Base-by-base conservation (phyloP, 2,888 invertebrate species). In the Bellardia pandia region DNA sequence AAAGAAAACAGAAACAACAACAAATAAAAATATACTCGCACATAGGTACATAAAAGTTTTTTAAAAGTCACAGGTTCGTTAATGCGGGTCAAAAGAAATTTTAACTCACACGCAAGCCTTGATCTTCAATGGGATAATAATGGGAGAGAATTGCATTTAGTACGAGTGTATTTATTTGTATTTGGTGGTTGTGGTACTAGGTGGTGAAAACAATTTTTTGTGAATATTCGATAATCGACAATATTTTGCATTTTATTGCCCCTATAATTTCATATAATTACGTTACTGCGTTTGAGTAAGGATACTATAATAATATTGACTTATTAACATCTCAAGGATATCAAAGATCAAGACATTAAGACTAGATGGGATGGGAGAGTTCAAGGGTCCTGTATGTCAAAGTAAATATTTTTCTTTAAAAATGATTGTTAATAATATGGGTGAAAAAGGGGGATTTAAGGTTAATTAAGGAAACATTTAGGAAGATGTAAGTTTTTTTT, bases 181-280 rank as follows among this genome's bases (percentile, higher is more conserved):
- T 62, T 62, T 62, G 33, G 3, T 77, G 62, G 56, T 77, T n/a
- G 48, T 71, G 53, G 82, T 69, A 75, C 51, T 76, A 33, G 56
- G 33, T 45, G 72, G 71, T 62, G 77, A 77, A 74, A 81, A 72
- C 11, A 58, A 8, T 53, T 66, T 78, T 84, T 60, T 33, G 14
- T 56, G 45, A 33, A 45, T 75, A 74, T 37, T 58, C n/a, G 37
- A 37, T 71, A 66, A 83, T 78, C 58, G 51, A 51, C 42, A 60
- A 74, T 74, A 85, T 85, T 85, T 87, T 80, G 76, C 77, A 85
- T 85, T 76, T 81, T 77, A 85, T 87, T 85, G 85, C 85, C 87
- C 87, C 85, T 85, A 87, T 87, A 74, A 48, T 86, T 79, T 72
- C 33, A 23, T 60, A 42, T 66, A 72, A 77, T 86, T 84, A 71